These are phyloP conservation scores for Ceratoteleas bidentatus DNA, from an alignment of 1,140 invertebrate genomes.

Conservation along the genomic window DNA sequence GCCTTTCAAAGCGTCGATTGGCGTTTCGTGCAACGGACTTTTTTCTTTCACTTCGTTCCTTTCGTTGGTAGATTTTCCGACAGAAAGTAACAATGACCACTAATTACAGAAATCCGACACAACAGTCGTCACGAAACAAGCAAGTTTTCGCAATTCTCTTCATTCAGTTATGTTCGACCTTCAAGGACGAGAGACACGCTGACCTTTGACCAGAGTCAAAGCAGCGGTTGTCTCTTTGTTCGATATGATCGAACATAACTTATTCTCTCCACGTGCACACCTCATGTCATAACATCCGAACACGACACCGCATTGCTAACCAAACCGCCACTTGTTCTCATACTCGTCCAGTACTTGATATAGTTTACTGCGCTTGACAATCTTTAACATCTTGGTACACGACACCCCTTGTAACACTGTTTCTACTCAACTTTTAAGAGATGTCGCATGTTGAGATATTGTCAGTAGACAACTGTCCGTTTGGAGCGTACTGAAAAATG, in stretches of 20 bases:
- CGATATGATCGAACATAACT: too few species aligned
- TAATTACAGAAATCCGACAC: conserved; percentile 31
- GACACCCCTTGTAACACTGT: background rate
- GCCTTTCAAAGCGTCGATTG: conserved; percentile 1
- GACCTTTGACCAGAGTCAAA: too few species aligned
- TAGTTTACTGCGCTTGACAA: too few species aligned
- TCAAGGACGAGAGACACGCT: too few species aligned
- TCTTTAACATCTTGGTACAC: background rate
- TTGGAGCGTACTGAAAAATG: conserved; percentile 2
- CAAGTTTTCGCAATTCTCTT: background rate
- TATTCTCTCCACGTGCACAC: too few species aligned
- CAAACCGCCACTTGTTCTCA: too few species aligned
- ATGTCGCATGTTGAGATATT: conserved; percentile 21
- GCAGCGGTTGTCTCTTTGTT: too few species aligned
- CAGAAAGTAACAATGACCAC: conserved; percentile 18
- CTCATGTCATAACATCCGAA: too few species aligned
- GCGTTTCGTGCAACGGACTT: conserved; percentile 18
- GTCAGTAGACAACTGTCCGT: background rate
- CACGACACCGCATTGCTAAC: too few species aligned
- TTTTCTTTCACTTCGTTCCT: conserved; percentile 7
- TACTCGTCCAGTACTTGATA: too few species aligned
- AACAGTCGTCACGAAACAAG: conserved; percentile 4
- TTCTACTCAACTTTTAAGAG: conserved; percentile 10
- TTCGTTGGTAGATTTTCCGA: conserved; percentile 20
- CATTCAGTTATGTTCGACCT: too few species aligned